Evolutionary conservation across 1,140 invertebrate genomes (phyloP).

Genomic region (Globodera rostochiensis): DNA sequence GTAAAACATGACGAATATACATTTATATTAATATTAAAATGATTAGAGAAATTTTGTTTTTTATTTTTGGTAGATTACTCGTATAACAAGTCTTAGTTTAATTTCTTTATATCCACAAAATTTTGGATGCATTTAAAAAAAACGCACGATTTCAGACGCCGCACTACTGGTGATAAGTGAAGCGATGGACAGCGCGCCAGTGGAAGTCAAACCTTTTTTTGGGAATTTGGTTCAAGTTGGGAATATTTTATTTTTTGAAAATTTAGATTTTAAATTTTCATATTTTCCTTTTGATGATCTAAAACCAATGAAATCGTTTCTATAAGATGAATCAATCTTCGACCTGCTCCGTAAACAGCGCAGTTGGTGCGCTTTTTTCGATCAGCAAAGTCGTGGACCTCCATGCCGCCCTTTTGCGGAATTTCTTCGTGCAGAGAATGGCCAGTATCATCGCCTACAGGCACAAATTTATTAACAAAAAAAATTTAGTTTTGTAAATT

Average conservation of each 20-base stretch:
- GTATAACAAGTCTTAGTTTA: too few species aligned
- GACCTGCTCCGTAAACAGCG: slow-evolving; percentile 36
- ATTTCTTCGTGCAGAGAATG: slow-evolving; percentile 23
- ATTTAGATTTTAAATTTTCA: slow-evolving; percentile 1
- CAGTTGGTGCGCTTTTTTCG: slow-evolving; percentile 16
- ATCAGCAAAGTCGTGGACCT: slow-evolving; percentile 10
- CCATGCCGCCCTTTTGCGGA: neutral
- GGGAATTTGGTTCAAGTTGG: neutral
- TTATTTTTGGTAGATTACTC: too few species aligned
- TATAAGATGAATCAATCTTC: neutral
- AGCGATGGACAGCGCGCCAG: slow-evolving; percentile 22
- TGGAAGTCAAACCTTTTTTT: slow-evolving; percentile 11
- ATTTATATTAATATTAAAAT: too few species aligned
- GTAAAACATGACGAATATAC: neutral
- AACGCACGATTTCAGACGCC: slow-evolving; percentile 13
- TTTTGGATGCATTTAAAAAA: neutral
- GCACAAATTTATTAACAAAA: too few species aligned
- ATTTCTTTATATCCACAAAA: too few species aligned
- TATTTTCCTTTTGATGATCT: slow-evolving; percentile 20
- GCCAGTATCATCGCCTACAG: neutral
- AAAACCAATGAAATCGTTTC: slow-evolving; percentile 15
- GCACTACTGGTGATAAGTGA: neutral
- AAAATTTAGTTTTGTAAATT: too few species aligned
- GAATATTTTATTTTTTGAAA: slow-evolving; percentile 9
- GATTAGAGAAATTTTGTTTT: too few species aligned